These are phyloP conservation scores for Drosophila kanapiae DNA, from an alignment of 1,140 invertebrate species.

Conservation along the genomic window DNA sequence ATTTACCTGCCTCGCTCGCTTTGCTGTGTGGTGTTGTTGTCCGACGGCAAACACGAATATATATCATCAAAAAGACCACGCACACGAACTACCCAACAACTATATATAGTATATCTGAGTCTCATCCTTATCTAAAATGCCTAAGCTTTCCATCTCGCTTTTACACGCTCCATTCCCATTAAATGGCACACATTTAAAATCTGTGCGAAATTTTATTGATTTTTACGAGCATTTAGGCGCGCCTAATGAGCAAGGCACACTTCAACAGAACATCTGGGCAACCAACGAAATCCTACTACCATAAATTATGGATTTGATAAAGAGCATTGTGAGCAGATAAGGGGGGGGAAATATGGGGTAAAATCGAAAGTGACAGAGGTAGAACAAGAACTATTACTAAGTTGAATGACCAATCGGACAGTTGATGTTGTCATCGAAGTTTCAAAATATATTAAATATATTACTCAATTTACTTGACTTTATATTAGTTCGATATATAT, in stretches of 20 bases:
- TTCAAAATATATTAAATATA: too few species aligned
- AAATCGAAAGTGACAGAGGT: conserved; percentile 4
- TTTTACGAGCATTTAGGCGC: conserved; percentile 48
- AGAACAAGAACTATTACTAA: conserved; percentile 1
- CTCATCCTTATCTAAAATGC: conserved; percentile 22
- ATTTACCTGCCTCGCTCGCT: conserved; percentile 43
- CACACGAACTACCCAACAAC: conserved; percentile 29
- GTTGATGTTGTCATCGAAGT: conserved; percentile 20
- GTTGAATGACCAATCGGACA: not conserved
- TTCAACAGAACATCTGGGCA: conserved; percentile 6
- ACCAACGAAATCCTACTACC: conserved; percentile 16
- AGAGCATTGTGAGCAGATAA: conserved; percentile 18
- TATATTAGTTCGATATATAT: too few species aligned
- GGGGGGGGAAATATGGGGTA: not conserved
- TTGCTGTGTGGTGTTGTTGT: conserved; percentile 27
- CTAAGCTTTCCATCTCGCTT: conserved; percentile 13
- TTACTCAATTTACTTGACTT: too few species aligned
- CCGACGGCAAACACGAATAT: conserved; percentile 46
- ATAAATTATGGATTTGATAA: conserved; percentile 65
- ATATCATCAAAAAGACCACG: conserved; percentile 49
- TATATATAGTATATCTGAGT: not conserved
- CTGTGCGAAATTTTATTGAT: conserved; percentile 69
- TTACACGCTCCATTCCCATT: conserved; percentile 43
- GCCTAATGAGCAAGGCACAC: conserved; percentile 49
- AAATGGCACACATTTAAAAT: conserved; percentile 61